phyloP scores from a whole-genome alignment of 2,888 invertebrate genomes.

The Chrysotoxum bicinctum region DNA sequence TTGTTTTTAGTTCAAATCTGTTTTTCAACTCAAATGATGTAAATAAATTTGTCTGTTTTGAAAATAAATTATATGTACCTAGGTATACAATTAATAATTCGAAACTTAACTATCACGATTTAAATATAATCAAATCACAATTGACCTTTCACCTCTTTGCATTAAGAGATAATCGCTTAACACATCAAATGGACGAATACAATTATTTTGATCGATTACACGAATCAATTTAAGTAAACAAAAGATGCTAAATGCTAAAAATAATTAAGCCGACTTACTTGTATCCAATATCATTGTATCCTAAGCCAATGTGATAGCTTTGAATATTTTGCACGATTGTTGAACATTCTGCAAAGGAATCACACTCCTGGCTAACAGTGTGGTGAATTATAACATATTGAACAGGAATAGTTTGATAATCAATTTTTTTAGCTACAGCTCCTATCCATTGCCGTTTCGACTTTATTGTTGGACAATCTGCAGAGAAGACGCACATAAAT shows the following conservation, averaged over 20 bases:
- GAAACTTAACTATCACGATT: not conserved
- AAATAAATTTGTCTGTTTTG: not conserved
- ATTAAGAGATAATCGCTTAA: not conserved
- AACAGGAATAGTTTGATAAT: constrained; percentile 84
- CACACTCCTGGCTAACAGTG: constrained; percentile 83
- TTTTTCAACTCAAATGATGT: too few species aligned
- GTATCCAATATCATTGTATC: constrained; percentile 83
- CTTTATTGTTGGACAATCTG: constrained; percentile 83
- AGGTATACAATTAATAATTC: not conserved
- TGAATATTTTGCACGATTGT: constrained; percentile 82
- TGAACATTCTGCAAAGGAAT: constrained; percentile 81
- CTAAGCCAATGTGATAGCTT: constrained; percentile 82
- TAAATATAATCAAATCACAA: not conserved
- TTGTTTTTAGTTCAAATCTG: too few species aligned
- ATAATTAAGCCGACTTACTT: constrained; percentile 81
- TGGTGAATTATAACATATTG: constrained; percentile 84
- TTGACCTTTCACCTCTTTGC: not conserved
- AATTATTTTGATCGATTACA: not conserved
- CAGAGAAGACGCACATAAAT: not conserved
- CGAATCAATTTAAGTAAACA: not conserved
- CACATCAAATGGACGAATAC: not conserved
- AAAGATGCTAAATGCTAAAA: not conserved
- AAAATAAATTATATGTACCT: not conserved
- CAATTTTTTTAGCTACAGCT: constrained; percentile 81
- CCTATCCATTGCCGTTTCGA: constrained; percentile 85